A percentile compares a stretch with the other conserved stretches of the same genome.
Conservation (phyloP, 2,113 vertebrate genomes). For the Rhagologus leucostigma region DNA sequence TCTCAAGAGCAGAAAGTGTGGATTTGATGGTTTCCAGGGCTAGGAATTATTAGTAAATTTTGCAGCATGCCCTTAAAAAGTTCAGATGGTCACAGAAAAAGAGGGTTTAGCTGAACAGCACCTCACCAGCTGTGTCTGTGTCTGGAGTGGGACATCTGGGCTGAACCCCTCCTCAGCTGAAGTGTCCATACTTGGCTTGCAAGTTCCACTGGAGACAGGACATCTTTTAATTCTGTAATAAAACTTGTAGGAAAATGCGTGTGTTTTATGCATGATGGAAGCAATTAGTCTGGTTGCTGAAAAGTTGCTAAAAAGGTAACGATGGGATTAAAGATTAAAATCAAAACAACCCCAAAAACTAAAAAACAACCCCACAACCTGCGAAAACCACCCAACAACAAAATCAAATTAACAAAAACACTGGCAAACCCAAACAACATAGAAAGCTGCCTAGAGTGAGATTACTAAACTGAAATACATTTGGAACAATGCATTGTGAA, state of each 20-base stretch:
- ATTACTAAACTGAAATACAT: background rate
- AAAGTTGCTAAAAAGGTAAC: background rate
- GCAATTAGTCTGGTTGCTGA: background rate
- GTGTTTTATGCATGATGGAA: background rate
- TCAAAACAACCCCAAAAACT: no score
- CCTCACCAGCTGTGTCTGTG: background rate
- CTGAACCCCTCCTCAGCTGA: background rate
- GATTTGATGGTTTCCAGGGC: background rate
- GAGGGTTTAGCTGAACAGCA: background rate
- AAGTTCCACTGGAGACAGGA: background rate
- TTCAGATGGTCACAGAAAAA: background rate
- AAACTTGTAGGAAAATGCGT: background rate
- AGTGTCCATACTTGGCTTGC: background rate
- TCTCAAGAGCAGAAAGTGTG: background rate
- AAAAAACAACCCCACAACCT: background rate
- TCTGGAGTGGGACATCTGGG: background rate
- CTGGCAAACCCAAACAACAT: rapidly evolving
- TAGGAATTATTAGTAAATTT: background rate
- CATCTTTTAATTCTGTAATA: background rate
- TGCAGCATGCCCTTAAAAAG: background rate
- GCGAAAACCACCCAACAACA: background rate
- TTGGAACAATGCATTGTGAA: background rate
- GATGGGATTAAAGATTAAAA: background rate
- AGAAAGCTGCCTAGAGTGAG: background rate
- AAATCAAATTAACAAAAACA: background rate